These are phyloP conservation scores for human (Homo sapiens) DNA, from an alignment of 2,113 vertebrate genomes.

Conservation along the genomic window GRCh38 chr2:202145501-202146000, in stretches of 20 bases:
- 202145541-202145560: not conserved
- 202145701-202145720: no score
- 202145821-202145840: no score
- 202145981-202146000: not conserved
- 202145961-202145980: not conserved
- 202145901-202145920: not conserved
- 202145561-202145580: conserved; percentile 5
- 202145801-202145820: no score
- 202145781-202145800: no score
- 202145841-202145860: not conserved
- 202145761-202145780: no score
- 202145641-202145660: not conserved
- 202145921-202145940: not conserved
- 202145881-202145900: not conserved
- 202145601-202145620: not conserved
- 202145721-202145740: no score
- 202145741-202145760: no score
- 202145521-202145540: not conserved
- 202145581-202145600: conserved; percentile 38
- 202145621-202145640: not conserved
- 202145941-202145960: not conserved
- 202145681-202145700: not conserved
- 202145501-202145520: conserved; percentile 20
- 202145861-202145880: not conserved
- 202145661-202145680: not conserved